Base-by-base conservation (phyloP, 2,113 vertebrate species). In the Protomyctophum bolini region DNA sequence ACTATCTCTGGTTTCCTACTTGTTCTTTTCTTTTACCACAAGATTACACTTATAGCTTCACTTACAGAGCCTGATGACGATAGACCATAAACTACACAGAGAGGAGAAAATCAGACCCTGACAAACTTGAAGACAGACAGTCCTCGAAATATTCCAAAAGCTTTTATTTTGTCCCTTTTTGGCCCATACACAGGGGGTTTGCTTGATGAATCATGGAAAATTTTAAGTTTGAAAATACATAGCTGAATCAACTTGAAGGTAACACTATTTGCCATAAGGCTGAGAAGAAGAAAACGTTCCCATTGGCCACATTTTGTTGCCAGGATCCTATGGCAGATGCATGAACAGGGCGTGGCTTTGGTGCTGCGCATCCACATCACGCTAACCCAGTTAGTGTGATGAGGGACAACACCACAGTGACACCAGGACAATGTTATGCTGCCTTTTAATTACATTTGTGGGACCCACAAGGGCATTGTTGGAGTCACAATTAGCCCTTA, bases 261-360 rank as follows among this genome's bases (percentile, higher is more conserved):
- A 41, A 41, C 33, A 41, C 21, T 41, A 41, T 41, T 41, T 41
- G 33, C 33, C 33, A 41, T 41, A 41, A 41, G 33, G 3, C 33
- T 41, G 33, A 41, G 5, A 41, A 41, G 5, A 41, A 41, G 33
- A 41, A 4, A 6, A 41, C 33, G 1, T 41, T 3, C 33, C 33
- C 33, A 2, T 41, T 41, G 33, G 33, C 33, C 21, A 21, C 21
- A 21, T 21, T 21, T 21, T 21, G 21, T 21, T 21, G 21, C 21
- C 21, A 48, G 63, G 12, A 46, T 51, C 8, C 6, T 6, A 29
- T 58, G 49, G 48, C 54, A 52, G 33, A 59, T 68, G 6, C 61
- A 61, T 6, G 4, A 68, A 61, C 74, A 75, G 77, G 83, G 81
- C 49, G 79, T 83, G 83, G 83, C 67, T 65, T n/a, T 58, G 15